Conservation (phyloP, 2,888 invertebrate genomes). For the Alitta virens region DNA sequence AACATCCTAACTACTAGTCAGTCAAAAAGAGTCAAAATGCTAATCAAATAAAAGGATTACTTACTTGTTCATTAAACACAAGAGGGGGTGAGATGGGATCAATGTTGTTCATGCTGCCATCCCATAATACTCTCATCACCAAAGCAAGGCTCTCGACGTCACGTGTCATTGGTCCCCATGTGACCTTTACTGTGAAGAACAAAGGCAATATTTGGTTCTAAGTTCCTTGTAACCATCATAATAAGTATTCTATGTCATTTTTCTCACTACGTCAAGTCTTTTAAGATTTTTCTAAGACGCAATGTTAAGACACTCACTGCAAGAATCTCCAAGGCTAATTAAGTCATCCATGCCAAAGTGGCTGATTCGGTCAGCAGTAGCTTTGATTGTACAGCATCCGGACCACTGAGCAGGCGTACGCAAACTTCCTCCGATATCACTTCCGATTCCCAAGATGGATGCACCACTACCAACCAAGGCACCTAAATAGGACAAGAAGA, state of each 20-base stretch:
- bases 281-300: too few relatives aligned
- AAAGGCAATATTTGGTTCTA: too few relatives aligned
- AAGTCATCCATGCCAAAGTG: too few relatives aligned
- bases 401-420: constrained; percentile 2
- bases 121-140: constrained; percentile 13
- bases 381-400: constrained; percentile 50
- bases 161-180: constrained; percentile 37
- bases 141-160: constrained; percentile 29
- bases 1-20: too few relatives aligned
- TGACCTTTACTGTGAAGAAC: neutral
- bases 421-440: constrained; percentile 12
- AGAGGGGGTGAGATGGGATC: constrained; percentile 14
- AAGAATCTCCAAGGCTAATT: too few relatives aligned
- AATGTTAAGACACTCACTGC: too few relatives aligned
- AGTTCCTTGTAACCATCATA: too few relatives aligned
- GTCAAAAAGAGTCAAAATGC: too few relatives aligned
- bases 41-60: too few relatives aligned
- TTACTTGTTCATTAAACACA: constrained; percentile 13
- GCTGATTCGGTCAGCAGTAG: constrained; percentile 44
- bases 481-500: neutral
- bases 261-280: too few relatives aligned
- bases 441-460: constrained; percentile 25
- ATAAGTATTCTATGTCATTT: too few relatives aligned
- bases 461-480: constrained; percentile 38
- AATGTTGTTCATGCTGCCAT: constrained; percentile 7